phyloP scores from a whole-genome alignment of 2,113 vertebrate species.

The Brachypodius melanocephalos region DNA sequence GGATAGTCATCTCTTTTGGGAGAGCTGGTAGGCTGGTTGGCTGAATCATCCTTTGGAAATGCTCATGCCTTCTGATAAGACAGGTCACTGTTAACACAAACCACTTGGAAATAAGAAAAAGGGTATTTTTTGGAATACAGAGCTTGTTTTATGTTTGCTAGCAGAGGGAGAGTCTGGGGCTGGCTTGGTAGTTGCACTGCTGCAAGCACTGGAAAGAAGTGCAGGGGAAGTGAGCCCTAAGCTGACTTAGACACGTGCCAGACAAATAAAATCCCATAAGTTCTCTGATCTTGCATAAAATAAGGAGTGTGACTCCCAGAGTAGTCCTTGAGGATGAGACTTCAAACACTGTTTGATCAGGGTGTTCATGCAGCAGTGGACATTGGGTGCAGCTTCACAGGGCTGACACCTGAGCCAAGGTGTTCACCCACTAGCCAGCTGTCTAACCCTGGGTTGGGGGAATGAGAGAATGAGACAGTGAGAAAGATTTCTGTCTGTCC shows the following conservation, averaged over 20 bases:
- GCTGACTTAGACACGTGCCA: neutral
- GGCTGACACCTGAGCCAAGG: neutral
- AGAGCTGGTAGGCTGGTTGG: neutral
- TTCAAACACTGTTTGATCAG: neutral
- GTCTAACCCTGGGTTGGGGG: neutral
- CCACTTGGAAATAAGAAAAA: neutral
- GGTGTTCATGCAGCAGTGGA: rapidly evolving
- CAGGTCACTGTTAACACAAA: neutral
- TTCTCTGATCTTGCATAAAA: neutral
- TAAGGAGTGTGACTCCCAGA: neutral
- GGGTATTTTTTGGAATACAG: neutral
- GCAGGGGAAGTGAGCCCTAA: neutral
- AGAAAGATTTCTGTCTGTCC: neutral
- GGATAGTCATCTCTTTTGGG: neutral
- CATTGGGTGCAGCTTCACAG: neutral
- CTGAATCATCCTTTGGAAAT: neutral
- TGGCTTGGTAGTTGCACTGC: neutral
- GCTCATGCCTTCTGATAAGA: neutral
- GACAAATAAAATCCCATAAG: neutral
- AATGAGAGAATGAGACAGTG: neutral
- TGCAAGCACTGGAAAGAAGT: neutral
- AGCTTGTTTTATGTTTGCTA: neutral
- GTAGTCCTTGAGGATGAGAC: neutral
- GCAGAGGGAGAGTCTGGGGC: neutral
- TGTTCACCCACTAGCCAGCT: neutral